These are phyloP conservation scores for Sicus ferrugineus DNA, from an alignment of 2,888 invertebrate genomes.

Conservation along the genomic window DNA sequence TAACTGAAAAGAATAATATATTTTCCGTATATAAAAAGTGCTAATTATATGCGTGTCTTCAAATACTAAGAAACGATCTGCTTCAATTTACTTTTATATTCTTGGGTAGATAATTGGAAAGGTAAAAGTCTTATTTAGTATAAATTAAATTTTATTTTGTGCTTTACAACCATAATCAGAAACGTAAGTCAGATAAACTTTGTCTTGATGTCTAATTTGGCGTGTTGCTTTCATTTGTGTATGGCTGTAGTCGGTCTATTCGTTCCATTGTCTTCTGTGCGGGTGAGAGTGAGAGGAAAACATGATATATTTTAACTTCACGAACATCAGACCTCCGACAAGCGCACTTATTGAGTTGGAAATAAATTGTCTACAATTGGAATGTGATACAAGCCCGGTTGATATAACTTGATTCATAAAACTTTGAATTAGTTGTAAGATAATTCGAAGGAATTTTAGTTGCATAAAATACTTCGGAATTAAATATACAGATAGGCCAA, in stretches of 20 bases:
- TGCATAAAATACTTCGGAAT: conserved; percentile 4
- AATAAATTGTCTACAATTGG: conserved; percentile 25
- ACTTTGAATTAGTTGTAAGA: conserved; percentile 16
- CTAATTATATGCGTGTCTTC: too few species aligned
- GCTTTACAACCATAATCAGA: too few species aligned
- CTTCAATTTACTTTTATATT: too few species aligned
- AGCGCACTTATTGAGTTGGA: conserved; percentile 27
- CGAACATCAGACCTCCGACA: conserved; percentile 37
- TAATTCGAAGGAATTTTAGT: background rate
- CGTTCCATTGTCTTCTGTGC: conserved; percentile 57
- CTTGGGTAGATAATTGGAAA: too few species aligned
- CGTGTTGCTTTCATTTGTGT: too few species aligned
- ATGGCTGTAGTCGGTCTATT: conserved; percentile 43
- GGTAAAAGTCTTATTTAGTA: too few species aligned
- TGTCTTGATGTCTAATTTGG: too few species aligned
- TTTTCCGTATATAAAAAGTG: too few species aligned
- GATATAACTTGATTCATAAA: conserved; percentile 18
- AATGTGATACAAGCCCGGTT: conserved; percentile 26
- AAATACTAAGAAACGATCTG: too few species aligned
- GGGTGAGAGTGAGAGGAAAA: conserved; percentile 50
- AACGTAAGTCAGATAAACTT: too few species aligned
- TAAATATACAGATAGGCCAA: background rate
- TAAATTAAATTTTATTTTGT: too few species aligned
- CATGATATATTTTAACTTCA: conserved; percentile 49
- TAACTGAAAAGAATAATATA: too few species aligned